Conservation (phyloP, 2,888 invertebrate genomes). For the Drosophila buzzatii region DNA sequence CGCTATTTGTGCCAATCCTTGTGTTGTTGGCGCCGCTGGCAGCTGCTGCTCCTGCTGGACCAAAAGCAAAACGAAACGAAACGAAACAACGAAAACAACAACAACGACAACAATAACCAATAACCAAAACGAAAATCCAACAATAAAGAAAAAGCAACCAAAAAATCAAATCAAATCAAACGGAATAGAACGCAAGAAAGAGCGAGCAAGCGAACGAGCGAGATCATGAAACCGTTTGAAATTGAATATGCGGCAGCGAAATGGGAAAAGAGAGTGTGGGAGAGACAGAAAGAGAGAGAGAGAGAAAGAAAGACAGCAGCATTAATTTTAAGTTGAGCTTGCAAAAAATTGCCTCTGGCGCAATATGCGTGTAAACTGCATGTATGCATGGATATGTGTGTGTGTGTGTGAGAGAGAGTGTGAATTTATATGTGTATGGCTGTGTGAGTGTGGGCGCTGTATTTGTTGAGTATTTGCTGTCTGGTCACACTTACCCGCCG, state of each 20-base stretch:
- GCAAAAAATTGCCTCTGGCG: conserved; percentile 13
- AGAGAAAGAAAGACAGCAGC: conserved; percentile 50
- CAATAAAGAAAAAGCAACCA: background rate
- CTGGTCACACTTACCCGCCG: conserved; percentile 61
- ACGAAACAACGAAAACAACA: conserved; percentile 20
- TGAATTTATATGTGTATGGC: background rate
- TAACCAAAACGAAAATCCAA: conserved; percentile 16
- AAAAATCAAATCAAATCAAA: conserved; percentile 2
- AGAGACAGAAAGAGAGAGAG: conserved; percentile 33
- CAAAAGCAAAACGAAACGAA: conserved; percentile 21
- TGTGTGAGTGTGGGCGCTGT: background rate
- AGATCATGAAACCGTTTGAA: conserved; percentile 7
- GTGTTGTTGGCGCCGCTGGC: conserved; percentile 16
- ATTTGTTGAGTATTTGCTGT: background rate
- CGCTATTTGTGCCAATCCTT: conserved; percentile 31
- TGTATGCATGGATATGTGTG: background rate
- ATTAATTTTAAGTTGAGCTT: conserved; percentile 42
- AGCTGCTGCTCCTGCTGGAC: conserved; percentile 17
- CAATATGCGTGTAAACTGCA: background rate
- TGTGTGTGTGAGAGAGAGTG: background rate
- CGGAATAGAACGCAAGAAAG: conserved; percentile 1
- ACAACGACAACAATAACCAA: conserved; percentile 19
- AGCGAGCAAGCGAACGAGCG: conserved; percentile 9
- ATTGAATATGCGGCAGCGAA: conserved; percentile 19
- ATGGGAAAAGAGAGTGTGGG: conserved; percentile 5